A percentile compares a stretch with the other conserved stretches of the same genome.
Conservation (phyloP, 1,140 invertebrate genomes). For the Theocolax elegans region DNA sequence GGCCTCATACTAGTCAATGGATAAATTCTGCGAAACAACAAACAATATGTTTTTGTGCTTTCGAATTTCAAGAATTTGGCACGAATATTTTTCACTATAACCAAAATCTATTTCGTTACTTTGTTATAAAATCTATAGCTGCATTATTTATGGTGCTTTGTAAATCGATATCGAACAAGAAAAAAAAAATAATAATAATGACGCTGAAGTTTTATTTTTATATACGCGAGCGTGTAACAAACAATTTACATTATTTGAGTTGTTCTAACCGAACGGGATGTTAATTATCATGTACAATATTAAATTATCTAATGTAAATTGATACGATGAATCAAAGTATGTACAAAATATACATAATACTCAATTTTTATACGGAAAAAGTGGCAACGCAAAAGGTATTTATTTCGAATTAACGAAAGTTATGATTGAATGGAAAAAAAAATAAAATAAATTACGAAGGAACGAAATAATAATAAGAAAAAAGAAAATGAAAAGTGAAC, state of each 20-base stretch:
- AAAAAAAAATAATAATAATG: no score
- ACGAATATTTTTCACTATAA: conserved; percentile 2
- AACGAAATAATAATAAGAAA: background rate
- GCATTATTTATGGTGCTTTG: background rate
- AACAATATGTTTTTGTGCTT: background rate
- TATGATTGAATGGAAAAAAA: background rate
- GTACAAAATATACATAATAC: no score
- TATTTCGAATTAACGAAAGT: background rate
- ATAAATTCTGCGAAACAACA: conserved; percentile 14
- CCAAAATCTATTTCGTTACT: background rate
- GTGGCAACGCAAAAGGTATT: background rate
- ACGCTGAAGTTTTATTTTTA: no score
- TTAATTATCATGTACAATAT: no score
- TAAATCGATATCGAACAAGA: no score
- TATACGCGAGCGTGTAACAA: no score
- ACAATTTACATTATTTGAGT: no score
- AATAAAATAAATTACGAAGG: background rate
- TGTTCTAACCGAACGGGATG: no score
- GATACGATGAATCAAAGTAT: background rate
- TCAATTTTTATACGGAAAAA: no score
- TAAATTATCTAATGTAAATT: no score
- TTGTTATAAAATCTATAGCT: background rate
- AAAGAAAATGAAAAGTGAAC: background rate
- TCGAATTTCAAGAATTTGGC: background rate
- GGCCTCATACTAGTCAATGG: conserved; percentile 17